Evolutionary conservation across 30 jellyfish, hydroid and myxozoan species (phyloP).

Genomic region (Cassiopea xamachana): DNA sequence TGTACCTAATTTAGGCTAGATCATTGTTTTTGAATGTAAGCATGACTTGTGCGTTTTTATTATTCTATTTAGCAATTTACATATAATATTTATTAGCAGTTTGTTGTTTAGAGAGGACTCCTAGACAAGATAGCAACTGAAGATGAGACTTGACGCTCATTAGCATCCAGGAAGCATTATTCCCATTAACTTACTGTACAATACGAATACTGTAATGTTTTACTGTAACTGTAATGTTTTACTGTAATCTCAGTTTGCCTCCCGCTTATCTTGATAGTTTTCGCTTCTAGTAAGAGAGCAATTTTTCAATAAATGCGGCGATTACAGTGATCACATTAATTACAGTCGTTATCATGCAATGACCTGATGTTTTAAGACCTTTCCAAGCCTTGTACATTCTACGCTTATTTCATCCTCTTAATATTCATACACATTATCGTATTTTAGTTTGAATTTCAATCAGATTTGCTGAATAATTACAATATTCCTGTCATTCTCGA

Average conservation of each 20-base stretch:
- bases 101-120: not conserved
- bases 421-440: conserved; percentile 40
- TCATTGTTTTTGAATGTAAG: conserved; percentile 4
- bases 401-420: conserved; percentile 45
- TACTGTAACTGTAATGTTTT: no score
- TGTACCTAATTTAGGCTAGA: not conserved
- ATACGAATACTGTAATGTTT: no score
- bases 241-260: no score
- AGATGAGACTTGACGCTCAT: no score
- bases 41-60: not conserved
- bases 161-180: no score
- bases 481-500: not conserved
- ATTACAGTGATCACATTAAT: no score
- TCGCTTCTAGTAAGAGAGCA: no score
- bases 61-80: not conserved
- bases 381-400: not conserved
- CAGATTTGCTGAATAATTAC: not conserved
- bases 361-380: conserved; percentile 19
- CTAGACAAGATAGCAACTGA: not conserved
- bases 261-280: no score
- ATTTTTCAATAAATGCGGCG: no score
- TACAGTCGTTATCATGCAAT: not conserved
- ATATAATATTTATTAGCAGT: not conserved
- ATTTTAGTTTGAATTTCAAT: not conserved
- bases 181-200: no score